Conservation (phyloP, 2,797 vertebrate species). For the Arnoldichthys spilopterus region DNA sequence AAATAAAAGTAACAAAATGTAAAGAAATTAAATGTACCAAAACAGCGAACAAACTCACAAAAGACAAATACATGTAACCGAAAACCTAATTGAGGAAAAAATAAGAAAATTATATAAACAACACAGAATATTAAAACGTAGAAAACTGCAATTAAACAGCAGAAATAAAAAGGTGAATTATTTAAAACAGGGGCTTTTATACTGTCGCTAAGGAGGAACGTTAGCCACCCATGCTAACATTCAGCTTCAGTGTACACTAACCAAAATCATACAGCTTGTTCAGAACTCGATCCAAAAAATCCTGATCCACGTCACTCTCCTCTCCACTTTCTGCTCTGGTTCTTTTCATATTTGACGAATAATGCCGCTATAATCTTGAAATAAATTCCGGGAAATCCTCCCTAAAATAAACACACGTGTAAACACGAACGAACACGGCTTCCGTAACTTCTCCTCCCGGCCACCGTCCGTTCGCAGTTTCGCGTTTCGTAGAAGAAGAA, state of each 20-base stretch:
- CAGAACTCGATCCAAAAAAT: conserved; percentile 72
- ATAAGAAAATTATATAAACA: too few species aligned
- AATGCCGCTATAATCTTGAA: neutral
- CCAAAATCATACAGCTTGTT: conserved; percentile 80
- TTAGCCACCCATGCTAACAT: neutral
- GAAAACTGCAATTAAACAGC: neutral
- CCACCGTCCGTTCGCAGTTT: conserved; percentile 63
- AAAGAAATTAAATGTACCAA: too few species aligned
- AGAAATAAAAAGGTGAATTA: neutral
- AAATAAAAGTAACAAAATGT: too few species aligned
- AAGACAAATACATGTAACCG: too few species aligned
- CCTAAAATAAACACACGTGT: conserved; percentile 10
- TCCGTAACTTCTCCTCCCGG: conserved; percentile 21
- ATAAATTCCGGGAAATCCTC: neutral
- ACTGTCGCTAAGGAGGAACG: neutral
- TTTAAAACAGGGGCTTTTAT: neutral
- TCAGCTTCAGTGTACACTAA: conserved; percentile 56
- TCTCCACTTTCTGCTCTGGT: conserved; percentile 32
- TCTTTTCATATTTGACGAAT: neutral
- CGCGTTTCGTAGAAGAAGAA: conserved; percentile 12
- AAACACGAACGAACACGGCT: neutral
- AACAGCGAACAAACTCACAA: too few species aligned
- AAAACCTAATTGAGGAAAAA: too few species aligned
- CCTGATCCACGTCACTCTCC: conserved; percentile 56
- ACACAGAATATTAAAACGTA: neutral